phyloP scores from a whole-genome alignment of 2,888 invertebrate species.

The Leptopterna dolabrata region DNA sequence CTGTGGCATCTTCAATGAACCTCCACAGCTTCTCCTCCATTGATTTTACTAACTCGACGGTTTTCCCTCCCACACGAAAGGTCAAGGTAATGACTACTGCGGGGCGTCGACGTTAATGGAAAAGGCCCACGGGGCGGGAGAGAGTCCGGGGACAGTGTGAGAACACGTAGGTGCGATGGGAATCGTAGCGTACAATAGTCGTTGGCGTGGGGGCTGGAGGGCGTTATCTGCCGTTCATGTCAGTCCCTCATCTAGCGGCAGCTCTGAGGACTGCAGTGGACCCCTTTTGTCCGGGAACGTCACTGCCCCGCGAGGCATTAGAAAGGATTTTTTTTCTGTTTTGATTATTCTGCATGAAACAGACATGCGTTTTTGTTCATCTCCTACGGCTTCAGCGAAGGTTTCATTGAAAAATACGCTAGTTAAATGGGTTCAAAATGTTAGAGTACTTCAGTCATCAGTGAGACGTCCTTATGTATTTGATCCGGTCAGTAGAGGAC shows the following conservation, averaged over 20 bases:
- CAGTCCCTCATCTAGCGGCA: not conserved
- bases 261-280: not conserved
- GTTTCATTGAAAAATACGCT: too few relatives aligned
- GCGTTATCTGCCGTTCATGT: not conserved
- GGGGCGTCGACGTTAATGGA: not conserved
- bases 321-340: not conserved
- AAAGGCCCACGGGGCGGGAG: not conserved
- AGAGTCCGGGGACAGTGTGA: not conserved
- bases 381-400: not conserved
- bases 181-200: not conserved
- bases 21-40: too few relatives aligned
- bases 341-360: not conserved
- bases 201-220: not conserved
- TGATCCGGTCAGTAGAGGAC: too few relatives aligned
- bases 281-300: constrained; percentile 6
- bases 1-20: too few relatives aligned
- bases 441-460: too few relatives aligned
- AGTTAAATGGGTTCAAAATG: too few relatives aligned
- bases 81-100: not conserved
- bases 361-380: not conserved
- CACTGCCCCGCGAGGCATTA: not conserved
- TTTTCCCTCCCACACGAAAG: not conserved
- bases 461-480: too few relatives aligned
- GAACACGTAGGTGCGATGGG: not conserved
- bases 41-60: too few relatives aligned